phyloP scores from a whole-genome alignment of 2,113 vertebrate species.

The Cacatua alba region DNA sequence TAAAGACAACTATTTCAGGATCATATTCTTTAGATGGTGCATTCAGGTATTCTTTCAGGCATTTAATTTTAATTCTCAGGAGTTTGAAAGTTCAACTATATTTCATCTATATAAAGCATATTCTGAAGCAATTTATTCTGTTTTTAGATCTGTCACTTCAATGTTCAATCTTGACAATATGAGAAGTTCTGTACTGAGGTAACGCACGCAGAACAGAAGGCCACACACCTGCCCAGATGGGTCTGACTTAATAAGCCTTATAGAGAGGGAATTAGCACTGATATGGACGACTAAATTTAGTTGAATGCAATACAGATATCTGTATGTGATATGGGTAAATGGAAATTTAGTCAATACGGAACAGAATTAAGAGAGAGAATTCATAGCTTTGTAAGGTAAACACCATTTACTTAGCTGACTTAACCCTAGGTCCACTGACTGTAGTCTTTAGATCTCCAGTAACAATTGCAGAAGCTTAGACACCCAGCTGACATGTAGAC shows the following conservation, averaged over 20 bases:
- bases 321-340: background rate
- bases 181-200: background rate
- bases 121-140: constrained; percentile 18
- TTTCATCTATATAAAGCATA: constrained; percentile 11
- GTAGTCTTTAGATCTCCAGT: background rate
- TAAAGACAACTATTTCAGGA: background rate
- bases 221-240: background rate
- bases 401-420: background rate
- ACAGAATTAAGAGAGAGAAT: background rate
- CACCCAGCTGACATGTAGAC: background rate
- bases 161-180: background rate
- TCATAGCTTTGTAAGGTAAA: background rate
- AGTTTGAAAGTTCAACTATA: background rate
- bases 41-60: constrained; percentile 6
- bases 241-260: background rate
- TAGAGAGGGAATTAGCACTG: background rate
- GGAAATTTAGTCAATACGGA: background rate
- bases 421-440: background rate
- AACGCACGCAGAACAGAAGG: background rate
- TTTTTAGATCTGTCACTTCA: constrained; percentile 17
- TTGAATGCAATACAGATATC: background rate
- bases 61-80: background rate
- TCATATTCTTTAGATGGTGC: background rate
- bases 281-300: background rate
- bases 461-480: background rate